A percentile compares a stretch with the other conserved stretches of the same genome.
phyloP scores from a whole-genome alignment of 2,888 invertebrate genomes.

The Cerceris rybyensis region DNA sequence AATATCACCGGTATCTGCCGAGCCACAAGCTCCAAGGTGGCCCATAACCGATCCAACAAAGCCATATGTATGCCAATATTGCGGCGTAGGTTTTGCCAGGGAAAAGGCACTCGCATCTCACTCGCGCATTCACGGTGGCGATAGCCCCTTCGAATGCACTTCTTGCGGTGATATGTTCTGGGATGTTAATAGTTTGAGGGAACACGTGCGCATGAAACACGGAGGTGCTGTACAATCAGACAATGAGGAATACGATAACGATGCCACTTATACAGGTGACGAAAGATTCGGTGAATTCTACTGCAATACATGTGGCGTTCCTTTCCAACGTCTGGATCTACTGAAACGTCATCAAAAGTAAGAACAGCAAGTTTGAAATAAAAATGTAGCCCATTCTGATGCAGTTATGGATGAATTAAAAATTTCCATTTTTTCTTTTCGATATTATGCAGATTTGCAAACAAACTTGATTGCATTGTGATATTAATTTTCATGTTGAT shows the following conservation, averaged over 20 bases:
- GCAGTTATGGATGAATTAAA: background rate
- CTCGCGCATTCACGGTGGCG: slow-evolving; percentile 89
- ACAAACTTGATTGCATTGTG: slow-evolving; percentile 10
- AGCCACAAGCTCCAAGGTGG: slow-evolving; percentile 79
- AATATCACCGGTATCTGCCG: slow-evolving; percentile 61
- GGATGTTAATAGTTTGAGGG: slow-evolving; percentile 85
- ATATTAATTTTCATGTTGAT: slow-evolving; percentile 39
- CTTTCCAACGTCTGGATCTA: slow-evolving; percentile 90
- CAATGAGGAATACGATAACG: slow-evolving; percentile 82
- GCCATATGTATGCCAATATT: slow-evolving; percentile 91
- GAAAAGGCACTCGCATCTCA: slow-evolving; percentile 92
- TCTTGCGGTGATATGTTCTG: slow-evolving; percentile 93
- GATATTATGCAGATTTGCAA: slow-evolving; percentile 12
- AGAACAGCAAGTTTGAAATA: slow-evolving; percentile 23
- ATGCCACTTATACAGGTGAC: slow-evolving; percentile 84
- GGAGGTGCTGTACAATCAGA: slow-evolving; percentile 77
- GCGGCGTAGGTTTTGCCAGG: slow-evolving; percentile 90
- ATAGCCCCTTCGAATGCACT: slow-evolving; percentile 90
- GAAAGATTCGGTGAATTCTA: slow-evolving; percentile 85
- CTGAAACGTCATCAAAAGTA: slow-evolving; percentile 87
- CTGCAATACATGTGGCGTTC: slow-evolving; percentile 90
- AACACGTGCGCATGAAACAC: slow-evolving; percentile 85
- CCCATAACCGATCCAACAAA: slow-evolving; percentile 88
- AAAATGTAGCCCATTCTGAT: background rate
- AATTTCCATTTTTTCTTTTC: slow-evolving; percentile 1